A percentile compares a stretch with the other conserved stretches of the same genome.
These are phyloP conservation scores for Pogonomyrmex barbatus DNA, from an alignment of 1,140 invertebrate species.

Conservation along the genomic window DNA sequence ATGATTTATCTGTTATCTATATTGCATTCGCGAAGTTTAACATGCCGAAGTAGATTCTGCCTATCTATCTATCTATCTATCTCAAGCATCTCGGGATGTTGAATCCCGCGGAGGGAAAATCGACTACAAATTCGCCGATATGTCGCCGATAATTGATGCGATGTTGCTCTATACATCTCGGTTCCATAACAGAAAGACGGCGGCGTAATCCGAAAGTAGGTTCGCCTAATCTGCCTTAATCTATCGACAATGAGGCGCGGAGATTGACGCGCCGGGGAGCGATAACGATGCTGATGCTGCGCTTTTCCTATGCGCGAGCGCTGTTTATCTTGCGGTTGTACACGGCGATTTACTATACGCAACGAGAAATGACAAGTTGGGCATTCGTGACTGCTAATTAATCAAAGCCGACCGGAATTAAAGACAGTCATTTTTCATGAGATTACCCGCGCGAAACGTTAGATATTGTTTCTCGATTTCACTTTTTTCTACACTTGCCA, in stretches of 20 bases:
- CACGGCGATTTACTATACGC: slow-evolving; percentile 43
- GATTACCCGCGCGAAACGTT: slow-evolving; percentile 36
- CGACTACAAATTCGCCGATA: slow-evolving; percentile 58
- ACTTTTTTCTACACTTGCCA: not conserved
- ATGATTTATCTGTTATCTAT: slow-evolving; percentile 36
- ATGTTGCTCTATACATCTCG: slow-evolving; percentile 31
- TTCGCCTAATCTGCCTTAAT: slow-evolving; percentile 60
- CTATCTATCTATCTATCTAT: slow-evolving; percentile 7
- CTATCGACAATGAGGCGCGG: slow-evolving; percentile 62
- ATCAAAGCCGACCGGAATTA: slow-evolving; percentile 47
- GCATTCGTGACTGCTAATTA: slow-evolving; percentile 47
- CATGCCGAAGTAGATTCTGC: slow-evolving; percentile 4
- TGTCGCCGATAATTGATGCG: slow-evolving; percentile 57
- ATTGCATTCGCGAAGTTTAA: slow-evolving; percentile 13
- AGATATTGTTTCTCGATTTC: slow-evolving; percentile 1
- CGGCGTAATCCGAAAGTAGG: slow-evolving; percentile 62
- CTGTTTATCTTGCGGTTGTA: slow-evolving; percentile 47
- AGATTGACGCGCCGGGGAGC: slow-evolving; percentile 54
- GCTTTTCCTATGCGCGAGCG: slow-evolving; percentile 44
- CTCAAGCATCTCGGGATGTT: slow-evolving; percentile 18
- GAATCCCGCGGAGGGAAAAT: slow-evolving; percentile 47
- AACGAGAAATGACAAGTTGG: slow-evolving; percentile 59
- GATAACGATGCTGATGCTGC: slow-evolving; percentile 62
- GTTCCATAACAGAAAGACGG: slow-evolving; percentile 47
- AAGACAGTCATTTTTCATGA: slow-evolving; percentile 39